Evolutionary conservation across 2,797 vertebrate genomes (phyloP), one percentile per base, ranked within the genome.

Genomic region (Chiroxiphia lanceolata): DNA sequence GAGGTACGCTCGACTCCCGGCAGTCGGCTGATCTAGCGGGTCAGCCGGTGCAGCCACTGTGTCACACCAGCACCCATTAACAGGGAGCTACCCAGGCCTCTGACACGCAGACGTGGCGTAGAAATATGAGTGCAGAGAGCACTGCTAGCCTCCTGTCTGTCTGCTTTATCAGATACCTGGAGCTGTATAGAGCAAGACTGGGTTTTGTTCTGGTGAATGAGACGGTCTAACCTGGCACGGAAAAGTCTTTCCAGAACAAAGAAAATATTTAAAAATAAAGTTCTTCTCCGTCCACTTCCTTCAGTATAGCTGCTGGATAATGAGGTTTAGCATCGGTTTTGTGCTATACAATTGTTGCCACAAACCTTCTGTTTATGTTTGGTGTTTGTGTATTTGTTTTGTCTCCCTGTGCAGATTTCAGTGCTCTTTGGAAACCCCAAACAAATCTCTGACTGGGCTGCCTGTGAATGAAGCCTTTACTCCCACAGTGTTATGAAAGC

Each of bases 401-500:
- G 97, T 98, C 98, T 98, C 97, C 96, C 96, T 96, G 94, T 97
- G 94, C 95, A 95, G 95, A 97, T 98, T 98, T 98, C 97, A 98
- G 98, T 98, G 97, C 91, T 97, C 97, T 97, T 97, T 98, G 97
- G 96, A 98, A 98, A 98, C 97, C 97, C 98, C 98, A 98, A 98
- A 98, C 98, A 98, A 98, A 98, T 97, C 97, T 98, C 98, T 98
- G 96, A 97, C 97, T 97, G 97, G 97, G 97, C 98, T 97, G 97
- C 98, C 95, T 95, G 95, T 98, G 98, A 98, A 98, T 98, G 97
- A 97, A 97, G 97, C 96, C 96, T 97, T 98, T 97, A 98, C 98
- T 98, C 98, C 98, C 98, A 98, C 98, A 98, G 98, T 98, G 98
- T 98, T 98, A 98, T 98, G 98, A 99, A 99, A 99, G 98, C 99